Base-by-base conservation (phyloP, 2,888 invertebrate species). In the Myopa testacea region DNA sequence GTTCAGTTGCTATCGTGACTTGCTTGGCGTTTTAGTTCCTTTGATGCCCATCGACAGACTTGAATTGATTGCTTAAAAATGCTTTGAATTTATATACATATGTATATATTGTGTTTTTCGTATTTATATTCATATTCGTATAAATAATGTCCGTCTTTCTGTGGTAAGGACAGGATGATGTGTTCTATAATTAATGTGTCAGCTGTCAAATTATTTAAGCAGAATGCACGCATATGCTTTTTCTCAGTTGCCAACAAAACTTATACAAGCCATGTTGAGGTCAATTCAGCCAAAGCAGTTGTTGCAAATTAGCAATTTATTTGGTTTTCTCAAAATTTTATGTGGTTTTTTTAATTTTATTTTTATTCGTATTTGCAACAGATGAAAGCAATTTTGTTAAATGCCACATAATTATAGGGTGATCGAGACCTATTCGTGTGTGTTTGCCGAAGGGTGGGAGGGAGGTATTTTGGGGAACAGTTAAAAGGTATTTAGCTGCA, bases 401-500 rank as follows among this genome's bases (percentile, higher is more conserved):
- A 87, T 87, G 84, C 60, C 58, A 85, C 85, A 87, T 87, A 87
- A 87, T 87, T 87, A 87, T 84, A 87, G 86, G 84, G 83, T 84
- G 82, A 45, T 6, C 40, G 10, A 10, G 45, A 45, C 68, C 6
- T 10, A 50, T 45, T 10, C 5, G 4, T 50, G 67, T 19, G 7
- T 45, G 45, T 45, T 45, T 6, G 19, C 55, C n/a, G 55, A 10
- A 73, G 26, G 45, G 55, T 16, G 55, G 16, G 55, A 14, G 50
- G 50, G 50, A 14, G 50, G 50, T 26, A 26, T 26, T 69, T 16
- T 45, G 45, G 12, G 1, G 40, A 45, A 45, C 45, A 40, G 40
- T 45, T 68, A 19, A 68, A 68, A 45, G 19, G 19, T 45, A 45
- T 50, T 68, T 45, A 68, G 45, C 50, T 26, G 45, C n/a, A 38